Base-by-base conservation (phyloP, 2,888 invertebrate genomes). In the Drosophila mayaguana region DNA sequence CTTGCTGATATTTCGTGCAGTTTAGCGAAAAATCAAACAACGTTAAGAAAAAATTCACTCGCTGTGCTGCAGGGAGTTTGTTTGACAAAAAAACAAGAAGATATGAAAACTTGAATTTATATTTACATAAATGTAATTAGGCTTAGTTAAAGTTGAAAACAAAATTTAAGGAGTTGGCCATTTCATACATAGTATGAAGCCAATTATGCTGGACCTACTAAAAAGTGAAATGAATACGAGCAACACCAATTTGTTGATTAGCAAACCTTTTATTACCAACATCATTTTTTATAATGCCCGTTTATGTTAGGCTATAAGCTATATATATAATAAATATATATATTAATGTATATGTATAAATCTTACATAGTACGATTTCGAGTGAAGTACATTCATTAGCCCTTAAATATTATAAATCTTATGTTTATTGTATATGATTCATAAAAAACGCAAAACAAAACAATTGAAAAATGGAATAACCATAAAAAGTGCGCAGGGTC, bases 341-440 rank as follows among this genome's bases (percentile, higher is more conserved):
- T 63, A 55, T 50, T 60, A 73, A 55, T 73, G 71, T 72, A 75
- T 79, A 65, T 70, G 67, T 71, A 66, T 80, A 80, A 76, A 80
- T 84, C 88, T 82, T 88, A 88, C 80, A 72, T 62, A 88, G 72
- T 89, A 88, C 84, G 80, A 80, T 76, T 90, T 76, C 50, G 84
- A 89, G 77, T 86, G 83, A 90, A 84, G 89, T 83, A 88, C 83
- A 85, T 89, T 90, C 80, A 83, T 88, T 90, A 83, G 90, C 83
- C 67, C 81, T 61, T 86, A 83, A 86, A 68, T 62, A 83, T 66
- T 67, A 71, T 68, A 78, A 71, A 68, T 83, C 69, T 62, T 69
- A 79, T 61, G 69, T 69, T 75, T 75, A 76, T 63, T 65, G 55
- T 78, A 56, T 63, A 77, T 76, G 54, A 63, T 65, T 71, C 55